Percentiles rank a stretch among this genome's conserved stretches.
These are phyloP conservation scores for Resseliella maxima DNA, from an alignment of 2,888 invertebrate species.

Conservation along the genomic window DNA sequence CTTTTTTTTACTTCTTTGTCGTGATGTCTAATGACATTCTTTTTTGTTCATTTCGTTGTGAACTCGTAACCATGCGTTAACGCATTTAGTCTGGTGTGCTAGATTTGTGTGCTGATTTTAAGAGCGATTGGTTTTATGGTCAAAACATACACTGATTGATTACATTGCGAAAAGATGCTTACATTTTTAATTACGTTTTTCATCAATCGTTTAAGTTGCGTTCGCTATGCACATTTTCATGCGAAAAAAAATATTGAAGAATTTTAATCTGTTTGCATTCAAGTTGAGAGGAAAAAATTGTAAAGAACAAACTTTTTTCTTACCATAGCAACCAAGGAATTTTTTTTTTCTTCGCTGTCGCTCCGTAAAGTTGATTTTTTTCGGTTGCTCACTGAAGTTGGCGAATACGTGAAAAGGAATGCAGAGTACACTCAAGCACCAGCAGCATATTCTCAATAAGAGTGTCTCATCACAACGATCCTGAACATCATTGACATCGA, in stretches of 20 bases:
- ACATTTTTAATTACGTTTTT: slow-evolving; percentile 16
- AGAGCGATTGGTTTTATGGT: background rate
- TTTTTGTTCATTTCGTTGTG: background rate
- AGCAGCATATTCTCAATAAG: background rate
- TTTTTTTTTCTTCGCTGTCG: background rate
- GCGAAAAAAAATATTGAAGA: background rate
- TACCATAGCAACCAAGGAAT: background rate
- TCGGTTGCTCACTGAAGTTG: background rate
- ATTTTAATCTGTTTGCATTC: background rate
- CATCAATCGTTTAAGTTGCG: background rate
- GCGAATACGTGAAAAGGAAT: background rate
- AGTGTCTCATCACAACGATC: background rate
- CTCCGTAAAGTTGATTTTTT: too few relatives aligned
- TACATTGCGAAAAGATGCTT: background rate
- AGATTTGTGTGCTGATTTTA: background rate
- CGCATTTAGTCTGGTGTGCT: background rate
- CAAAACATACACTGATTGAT: slow-evolving; percentile 4
- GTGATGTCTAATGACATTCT: background rate
- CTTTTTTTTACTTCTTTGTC: background rate
- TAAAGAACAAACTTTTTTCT: background rate
- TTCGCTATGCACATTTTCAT: background rate
- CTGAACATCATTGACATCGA: slow-evolving; percentile 6
- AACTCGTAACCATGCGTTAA: background rate
- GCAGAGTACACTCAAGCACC: background rate
- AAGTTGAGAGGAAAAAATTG: background rate